These are phyloP conservation scores for Drosophila demipolita DNA, from an alignment of 2,888 invertebrate species.

Conservation along the genomic window DNA sequence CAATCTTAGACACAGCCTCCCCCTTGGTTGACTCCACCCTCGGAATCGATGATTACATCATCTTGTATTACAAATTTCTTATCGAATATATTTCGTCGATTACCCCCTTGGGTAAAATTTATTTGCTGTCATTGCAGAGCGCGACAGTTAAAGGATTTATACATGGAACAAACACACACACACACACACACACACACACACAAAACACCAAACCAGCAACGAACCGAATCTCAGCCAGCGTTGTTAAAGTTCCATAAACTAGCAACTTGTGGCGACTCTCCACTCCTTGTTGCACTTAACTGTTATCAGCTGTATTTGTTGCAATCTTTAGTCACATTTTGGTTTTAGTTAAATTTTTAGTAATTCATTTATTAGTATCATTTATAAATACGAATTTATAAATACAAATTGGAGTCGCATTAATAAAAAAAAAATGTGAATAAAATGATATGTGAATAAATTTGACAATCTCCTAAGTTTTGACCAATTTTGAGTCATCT, in stretches of 20 bases:
- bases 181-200: constrained; percentile 10
- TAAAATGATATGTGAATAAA: no score
- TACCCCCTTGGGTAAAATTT: constrained; percentile 85
- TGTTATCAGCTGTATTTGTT: not conserved
- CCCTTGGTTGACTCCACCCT: not conserved
- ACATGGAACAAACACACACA: constrained; percentile 25
- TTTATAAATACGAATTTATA: not conserved
- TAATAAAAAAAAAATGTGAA: not conserved
- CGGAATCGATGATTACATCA: constrained; percentile 73
- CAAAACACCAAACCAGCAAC: constrained; percentile 5
- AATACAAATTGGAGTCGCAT: not conserved
- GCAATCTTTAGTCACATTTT: not conserved
- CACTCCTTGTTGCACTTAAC: not conserved
- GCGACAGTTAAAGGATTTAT: constrained; percentile 83
- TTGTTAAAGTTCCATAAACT: constrained; percentile 17
- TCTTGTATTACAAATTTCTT: constrained; percentile 79
- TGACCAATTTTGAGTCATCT: no score
- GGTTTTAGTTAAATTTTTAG: no score
- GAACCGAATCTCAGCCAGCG: constrained; percentile 18
- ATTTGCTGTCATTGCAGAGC: constrained; percentile 81
- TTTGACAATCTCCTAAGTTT: no score
- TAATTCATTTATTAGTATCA: not conserved
- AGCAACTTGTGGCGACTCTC: constrained; percentile 10
- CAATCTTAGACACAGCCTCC: constrained; percentile 22
- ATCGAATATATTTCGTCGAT: constrained; percentile 84